Conservation (phyloP, 2,888 invertebrate genomes). For the Tiliacea aurago region DNA sequence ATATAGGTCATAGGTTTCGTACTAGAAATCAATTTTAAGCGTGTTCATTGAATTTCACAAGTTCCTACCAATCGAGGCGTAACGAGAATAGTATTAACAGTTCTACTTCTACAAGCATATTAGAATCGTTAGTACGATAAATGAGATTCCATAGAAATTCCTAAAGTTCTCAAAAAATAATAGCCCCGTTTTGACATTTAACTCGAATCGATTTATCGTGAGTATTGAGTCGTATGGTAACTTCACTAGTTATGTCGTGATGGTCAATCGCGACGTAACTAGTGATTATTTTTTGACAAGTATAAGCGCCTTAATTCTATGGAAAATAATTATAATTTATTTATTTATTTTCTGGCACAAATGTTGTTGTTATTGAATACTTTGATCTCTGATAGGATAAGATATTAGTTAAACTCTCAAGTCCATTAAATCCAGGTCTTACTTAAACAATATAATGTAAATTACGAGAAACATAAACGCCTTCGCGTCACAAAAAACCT, state of each 20-base stretch:
- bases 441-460: constrained; percentile 48
- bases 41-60: background rate
- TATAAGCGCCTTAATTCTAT: constrained; percentile 9
- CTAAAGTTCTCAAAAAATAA: too few species aligned
- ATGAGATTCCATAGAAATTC: constrained; percentile 33
- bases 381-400: constrained; percentile 8
- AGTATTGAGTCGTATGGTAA: too few species aligned
- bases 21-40: background rate
- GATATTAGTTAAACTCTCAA: constrained; percentile 28
- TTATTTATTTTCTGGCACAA: too few species aligned
- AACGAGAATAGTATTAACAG: constrained; percentile 10
- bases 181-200: too few species aligned
- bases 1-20: background rate
- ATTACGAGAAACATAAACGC: constrained; percentile 43
- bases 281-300: too few species aligned
- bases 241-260: too few species aligned
- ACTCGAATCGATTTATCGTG: too few species aligned
- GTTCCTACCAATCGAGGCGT: constrained; percentile 2
- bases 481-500: constrained; percentile 41
- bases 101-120: constrained; percentile 23
- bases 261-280: too few species aligned
- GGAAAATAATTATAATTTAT: too few species aligned
- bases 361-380: too few species aligned
- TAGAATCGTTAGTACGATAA: constrained; percentile 6
- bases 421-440: constrained; percentile 18